phyloP scores from a whole-genome alignment of 2,113 vertebrate species.

The Lophura nycthemera region DNA sequence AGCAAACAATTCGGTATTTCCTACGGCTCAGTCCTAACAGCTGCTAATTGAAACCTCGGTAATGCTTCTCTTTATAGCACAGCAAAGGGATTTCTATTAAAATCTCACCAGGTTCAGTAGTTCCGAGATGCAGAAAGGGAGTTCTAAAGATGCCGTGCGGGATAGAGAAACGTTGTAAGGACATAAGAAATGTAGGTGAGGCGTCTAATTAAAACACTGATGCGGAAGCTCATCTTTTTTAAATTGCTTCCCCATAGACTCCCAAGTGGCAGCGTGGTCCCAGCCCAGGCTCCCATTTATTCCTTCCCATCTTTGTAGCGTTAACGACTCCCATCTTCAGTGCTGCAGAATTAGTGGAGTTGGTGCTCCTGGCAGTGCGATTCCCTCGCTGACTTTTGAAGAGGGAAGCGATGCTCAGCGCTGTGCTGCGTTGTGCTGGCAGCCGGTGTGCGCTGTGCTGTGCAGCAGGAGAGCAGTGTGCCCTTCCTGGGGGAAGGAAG shows the following conservation, averaged over 20 bases:
- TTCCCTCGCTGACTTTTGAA: background rate
- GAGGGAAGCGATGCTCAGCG: background rate
- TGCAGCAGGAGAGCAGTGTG: background rate
- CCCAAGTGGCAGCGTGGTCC: background rate
- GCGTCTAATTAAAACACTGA: constrained; percentile 54
- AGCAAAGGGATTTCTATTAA: constrained; percentile 49
- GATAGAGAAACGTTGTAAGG: background rate
- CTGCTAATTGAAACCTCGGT: constrained; percentile 46
- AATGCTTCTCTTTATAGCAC: background rate
- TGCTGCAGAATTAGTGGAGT: background rate
- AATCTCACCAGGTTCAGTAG: constrained; percentile 60
- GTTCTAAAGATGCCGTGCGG: background rate
- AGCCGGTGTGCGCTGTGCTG: fast-evolving
- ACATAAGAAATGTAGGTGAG: constrained; percentile 31
- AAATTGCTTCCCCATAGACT: constrained; percentile 24
- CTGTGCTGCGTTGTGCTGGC: fast-evolving
- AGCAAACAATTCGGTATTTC: background rate
- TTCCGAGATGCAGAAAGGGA: constrained; percentile 8
- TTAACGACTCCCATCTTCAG: background rate
- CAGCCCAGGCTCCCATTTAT: background rate
- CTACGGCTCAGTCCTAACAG: background rate
- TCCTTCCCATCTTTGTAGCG: background rate
- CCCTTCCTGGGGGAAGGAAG: background rate
- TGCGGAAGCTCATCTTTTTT: background rate
- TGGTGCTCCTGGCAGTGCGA: background rate